Evolutionary conservation across 1,140 invertebrate species (phyloP).

Genomic region (Agraylea sexmaculata): DNA sequence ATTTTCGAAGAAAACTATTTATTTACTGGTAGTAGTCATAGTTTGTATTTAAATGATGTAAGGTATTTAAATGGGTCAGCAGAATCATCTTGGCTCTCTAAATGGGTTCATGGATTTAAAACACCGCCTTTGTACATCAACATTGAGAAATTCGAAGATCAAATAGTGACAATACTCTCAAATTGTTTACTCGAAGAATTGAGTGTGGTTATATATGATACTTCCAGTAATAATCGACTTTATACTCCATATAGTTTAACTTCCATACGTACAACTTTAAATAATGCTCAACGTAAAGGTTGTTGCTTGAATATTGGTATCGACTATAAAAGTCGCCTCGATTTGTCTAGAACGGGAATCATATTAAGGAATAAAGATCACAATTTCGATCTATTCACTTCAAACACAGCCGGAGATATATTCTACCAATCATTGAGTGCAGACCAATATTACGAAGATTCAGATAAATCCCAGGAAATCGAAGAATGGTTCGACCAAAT

Average conservation of each 20-base stretch:
- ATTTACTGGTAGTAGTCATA: conserved; percentile 12
- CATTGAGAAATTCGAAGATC: conserved; percentile 4
- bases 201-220: too few relatives aligned
- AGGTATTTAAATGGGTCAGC: conserved; percentile 9
- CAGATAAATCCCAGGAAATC: neutral
- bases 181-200: neutral
- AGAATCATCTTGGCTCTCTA: conserved; percentile 5
- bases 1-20: conserved; percentile 3
- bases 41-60: conserved; percentile 14
- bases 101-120: conserved; percentile 17
- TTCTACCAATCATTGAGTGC: conserved; percentile 11
- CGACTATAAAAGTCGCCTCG: conserved; percentile 11
- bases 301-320: conserved; percentile 15
- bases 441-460: conserved; percentile 2
- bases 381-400: conserved; percentile 4
- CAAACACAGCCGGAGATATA: conserved; percentile 17
- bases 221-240: too few relatives aligned
- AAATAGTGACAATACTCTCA: conserved; percentile 3
- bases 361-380: neutral
- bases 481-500: conserved; percentile 6
- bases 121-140: conserved; percentile 11
- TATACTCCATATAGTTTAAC: conserved; percentile 11
- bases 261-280: conserved; percentile 10
- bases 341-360: conserved; percentile 11
- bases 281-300: conserved; percentile 9